Evolutionary conservation across 1,140 invertebrate genomes (phyloP), one percentile per base, ranked within the genome.

Genomic region (Dermatophagoides farinae): DNA sequence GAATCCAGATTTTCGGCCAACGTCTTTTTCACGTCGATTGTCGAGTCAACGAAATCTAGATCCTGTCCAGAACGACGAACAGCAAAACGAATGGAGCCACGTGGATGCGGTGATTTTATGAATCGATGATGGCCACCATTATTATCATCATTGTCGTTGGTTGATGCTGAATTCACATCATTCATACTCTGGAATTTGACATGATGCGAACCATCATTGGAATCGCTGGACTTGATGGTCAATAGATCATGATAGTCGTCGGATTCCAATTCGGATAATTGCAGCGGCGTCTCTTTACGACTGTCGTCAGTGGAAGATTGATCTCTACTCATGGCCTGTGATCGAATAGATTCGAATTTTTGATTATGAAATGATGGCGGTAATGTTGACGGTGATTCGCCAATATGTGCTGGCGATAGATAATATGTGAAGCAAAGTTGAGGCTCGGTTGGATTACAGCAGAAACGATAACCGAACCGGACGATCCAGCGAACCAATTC

Each of bases 381-480:
- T 9, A 16, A 49, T 50, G 14, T 10, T 18, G 14, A 50, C 22
- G 43, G 14, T n/a, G 10, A 20, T 44, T 44, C 2, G 10, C 14
- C 43, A 44, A n/a, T 44, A 22, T 53, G 53, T 25, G 9, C n/a
- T 25, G 53, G 41, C n/a, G 53, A 55, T 12, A 55, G 25, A 44
- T 55, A 55, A 25, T 41, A 55, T 20, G 53, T 55, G 14, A 55
- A 55, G 25, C 53, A 55, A n/a, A 55, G 53, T 23, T 55, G 23
- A 38, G 39, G 10, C 14, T 14, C 14, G 2, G 1, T n/a, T 44
- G 53, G 38, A 55, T 52, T 55, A 25, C 53, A 55, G 23, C 38
- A 55, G 14, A 55, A 55, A 12, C 23, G 23, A 55, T 55, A 55
- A 25, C 53, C 53, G 39, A 55, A 55, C 16, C 25, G 39, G 5